Conservation (phyloP, 1,140 invertebrate genomes). For the Maniola jurtina region DNA sequence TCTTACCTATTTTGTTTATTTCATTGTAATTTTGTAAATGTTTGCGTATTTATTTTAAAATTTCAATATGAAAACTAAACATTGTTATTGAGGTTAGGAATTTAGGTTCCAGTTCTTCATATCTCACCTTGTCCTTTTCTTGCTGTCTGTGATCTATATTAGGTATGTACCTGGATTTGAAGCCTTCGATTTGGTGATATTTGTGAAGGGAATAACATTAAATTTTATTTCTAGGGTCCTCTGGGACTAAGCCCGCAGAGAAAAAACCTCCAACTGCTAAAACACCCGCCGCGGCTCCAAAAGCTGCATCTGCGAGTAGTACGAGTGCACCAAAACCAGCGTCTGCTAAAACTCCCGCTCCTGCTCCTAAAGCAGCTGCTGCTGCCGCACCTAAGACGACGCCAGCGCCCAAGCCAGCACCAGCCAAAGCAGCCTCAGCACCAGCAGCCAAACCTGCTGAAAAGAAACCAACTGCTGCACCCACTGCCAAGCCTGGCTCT, state of each 20-base stretch:
- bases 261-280: slow-evolving; percentile 82
- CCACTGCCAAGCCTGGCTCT: slow-evolving; percentile 73
- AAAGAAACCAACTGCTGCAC: slow-evolving; percentile 69
- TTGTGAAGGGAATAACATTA: neutral
- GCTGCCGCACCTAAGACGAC: slow-evolving; percentile 55
- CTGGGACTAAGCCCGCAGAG: slow-evolving; percentile 79
- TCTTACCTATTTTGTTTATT: neutral
- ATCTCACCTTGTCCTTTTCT: neutral
- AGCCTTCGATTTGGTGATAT: neutral
- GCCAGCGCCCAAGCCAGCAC: slow-evolving; percentile 71
- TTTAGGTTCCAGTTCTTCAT: no score
- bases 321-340: slow-evolving; percentile 54
- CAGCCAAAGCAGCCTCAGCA: slow-evolving; percentile 77
- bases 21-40: no score
- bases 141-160: neutral
- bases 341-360: slow-evolving; percentile 61
- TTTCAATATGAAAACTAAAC: neutral
- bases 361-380: slow-evolving; percentile 53
- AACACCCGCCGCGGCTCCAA: slow-evolving; percentile 72
- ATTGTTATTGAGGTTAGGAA: neutral
- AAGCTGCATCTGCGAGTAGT: slow-evolving; percentile 49
- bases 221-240: slow-evolving; percentile 43
- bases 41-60: no score
- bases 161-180: neutral
- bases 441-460: slow-evolving; percentile 74